Evolutionary conservation across 2,113 vertebrate genomes (phyloP).

Genomic region (Clarias magur): DNA sequence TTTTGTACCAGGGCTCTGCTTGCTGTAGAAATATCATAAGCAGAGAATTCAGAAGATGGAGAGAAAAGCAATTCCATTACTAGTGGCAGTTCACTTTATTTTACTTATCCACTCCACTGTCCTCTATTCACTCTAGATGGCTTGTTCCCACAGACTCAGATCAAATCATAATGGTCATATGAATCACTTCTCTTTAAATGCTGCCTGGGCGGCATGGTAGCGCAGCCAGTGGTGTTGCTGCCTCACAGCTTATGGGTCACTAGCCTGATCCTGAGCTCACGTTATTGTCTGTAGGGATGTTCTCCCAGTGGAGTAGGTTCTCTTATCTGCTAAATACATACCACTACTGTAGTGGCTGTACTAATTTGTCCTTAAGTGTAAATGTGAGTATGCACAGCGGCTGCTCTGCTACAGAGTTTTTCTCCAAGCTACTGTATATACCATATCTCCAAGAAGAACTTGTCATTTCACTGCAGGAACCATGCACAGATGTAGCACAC

Average conservation of each 20-base stretch:
- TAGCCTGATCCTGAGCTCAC: neutral
- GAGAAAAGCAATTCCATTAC: conserved; percentile 23
- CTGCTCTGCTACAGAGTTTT: neutral
- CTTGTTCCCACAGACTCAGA: conserved; percentile 4
- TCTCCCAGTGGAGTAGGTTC: neutral
- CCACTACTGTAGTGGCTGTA: neutral
- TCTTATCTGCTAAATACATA: neutral
- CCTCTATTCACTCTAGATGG: neutral
- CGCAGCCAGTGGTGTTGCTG: neutral
- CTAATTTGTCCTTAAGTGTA: neutral
- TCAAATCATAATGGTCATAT: conserved; percentile 18
- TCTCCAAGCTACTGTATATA: neutral
- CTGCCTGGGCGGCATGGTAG: neutral
- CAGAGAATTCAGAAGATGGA: neutral
- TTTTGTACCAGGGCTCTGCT: neutral
- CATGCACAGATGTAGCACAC: neutral
- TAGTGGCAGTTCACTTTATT: conserved; percentile 20
- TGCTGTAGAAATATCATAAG: conserved; percentile 2
- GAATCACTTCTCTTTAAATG: conserved; percentile 8
- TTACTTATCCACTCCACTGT: conserved; percentile 11
- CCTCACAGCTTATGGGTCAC: neutral
- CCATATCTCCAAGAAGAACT: neutral
- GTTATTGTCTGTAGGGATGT: neutral
- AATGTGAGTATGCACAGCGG: neutral
- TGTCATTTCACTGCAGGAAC: neutral